Base-by-base conservation (phyloP, 2,113 vertebrate species). In the Paedocypris sp. region DNA sequence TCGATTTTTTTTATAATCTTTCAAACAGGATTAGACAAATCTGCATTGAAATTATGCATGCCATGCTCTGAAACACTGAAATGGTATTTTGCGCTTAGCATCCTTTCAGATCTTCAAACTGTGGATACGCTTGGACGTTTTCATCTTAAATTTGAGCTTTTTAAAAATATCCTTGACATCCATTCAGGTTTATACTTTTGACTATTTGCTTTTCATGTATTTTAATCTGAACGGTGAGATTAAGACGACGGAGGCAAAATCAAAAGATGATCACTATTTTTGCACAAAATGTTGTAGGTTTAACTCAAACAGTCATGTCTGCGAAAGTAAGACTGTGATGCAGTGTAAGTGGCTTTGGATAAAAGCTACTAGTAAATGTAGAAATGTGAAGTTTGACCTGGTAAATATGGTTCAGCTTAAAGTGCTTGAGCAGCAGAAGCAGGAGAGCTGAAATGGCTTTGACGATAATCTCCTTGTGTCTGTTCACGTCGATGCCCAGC, bases 401-500 rank as follows among this genome's bases (percentile, higher is more conserved):
- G 73, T 94, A 97, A 71, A 97, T 80, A 64, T 98, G 93, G 80
- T 96, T 98, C 47, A 97, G 89, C 69, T 93, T 97, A 67, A 96
- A 86, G 77, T 97, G 94, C 63, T 98, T 97, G 72, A 98, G 91
- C 43, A 98, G 88, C 10, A 98, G 86, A 54, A 98, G 77, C 48
- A 98, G 82, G 43, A 88, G 75, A 1, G 91, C 86, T 0, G 94
- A 94, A 72, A 98, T 91, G 73, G 91, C 91, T 79, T 97, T 98
- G 16, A 98, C 92, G 0, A 97, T 91, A 75, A 98, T 94, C 80
- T 98, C 94, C 63, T 98, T 98, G 82, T 98, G 94, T 0, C 94
- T 87, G 82, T 98, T 97, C 56, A 98, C 94, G 0, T 97, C 94
- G 0, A 97, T 91, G 31, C 94, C 94, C 73, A 98, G 76, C 41